These are phyloP conservation scores for Gila orcuttii DNA, from an alignment of 2,113 vertebrate genomes.

Conservation along the genomic window DNA sequence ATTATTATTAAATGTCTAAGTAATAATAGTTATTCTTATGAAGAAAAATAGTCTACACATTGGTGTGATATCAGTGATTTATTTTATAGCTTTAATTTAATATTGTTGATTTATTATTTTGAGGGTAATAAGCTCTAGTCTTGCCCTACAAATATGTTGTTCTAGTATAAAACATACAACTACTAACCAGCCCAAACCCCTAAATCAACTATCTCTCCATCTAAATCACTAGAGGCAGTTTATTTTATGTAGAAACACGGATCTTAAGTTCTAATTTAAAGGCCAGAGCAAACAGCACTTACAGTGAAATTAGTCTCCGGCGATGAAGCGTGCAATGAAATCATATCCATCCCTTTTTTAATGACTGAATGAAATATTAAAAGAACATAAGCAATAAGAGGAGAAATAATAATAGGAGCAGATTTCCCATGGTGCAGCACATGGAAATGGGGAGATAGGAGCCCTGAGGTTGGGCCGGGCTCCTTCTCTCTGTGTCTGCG, in stretches of 20 bases:
- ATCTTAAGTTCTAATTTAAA: constrained; percentile 37
- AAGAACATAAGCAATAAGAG: constrained; percentile 63
- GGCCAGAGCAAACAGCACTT: constrained; percentile 48
- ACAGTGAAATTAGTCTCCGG: constrained; percentile 42
- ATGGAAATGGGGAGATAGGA: constrained; percentile 56
- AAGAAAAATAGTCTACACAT: neutral
- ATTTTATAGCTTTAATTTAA: neutral
- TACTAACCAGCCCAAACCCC: too few species aligned
- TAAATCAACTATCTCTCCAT: constrained; percentile 11
- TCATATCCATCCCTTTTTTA: constrained; percentile 46
- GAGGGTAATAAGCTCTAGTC: neutral
- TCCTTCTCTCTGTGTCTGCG: constrained; percentile 50
- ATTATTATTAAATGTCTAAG: too few species aligned
- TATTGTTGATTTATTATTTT: neutral
- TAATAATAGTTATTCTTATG: neutral
- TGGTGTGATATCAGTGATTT: neutral
- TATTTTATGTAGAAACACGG: constrained; percentile 18
- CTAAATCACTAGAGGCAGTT: constrained; percentile 34
- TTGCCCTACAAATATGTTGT: neutral
- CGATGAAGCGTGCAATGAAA: constrained; percentile 49
- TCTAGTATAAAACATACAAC: neutral
- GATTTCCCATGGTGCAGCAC: constrained; percentile 62
- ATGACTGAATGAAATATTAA: constrained; percentile 61
- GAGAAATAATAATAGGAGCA: constrained; percentile 59
- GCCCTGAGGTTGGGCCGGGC: constrained; percentile 54